Evolutionary conservation across 2,113 vertebrate genomes (phyloP).

Genomic region (Balaenoptera acutorostrata): DNA sequence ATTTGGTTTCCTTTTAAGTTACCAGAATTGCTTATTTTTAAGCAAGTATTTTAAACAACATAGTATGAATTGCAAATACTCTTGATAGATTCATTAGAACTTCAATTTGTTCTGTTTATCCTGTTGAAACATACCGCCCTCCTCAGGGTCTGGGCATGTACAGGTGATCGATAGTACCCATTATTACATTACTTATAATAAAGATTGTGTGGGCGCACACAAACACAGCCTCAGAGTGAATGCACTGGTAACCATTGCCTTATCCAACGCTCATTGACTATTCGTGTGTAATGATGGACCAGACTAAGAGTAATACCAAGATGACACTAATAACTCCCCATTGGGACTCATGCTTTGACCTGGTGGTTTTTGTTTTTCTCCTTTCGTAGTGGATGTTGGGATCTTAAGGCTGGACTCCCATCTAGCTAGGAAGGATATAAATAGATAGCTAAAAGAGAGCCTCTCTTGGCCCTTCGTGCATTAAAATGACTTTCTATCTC

Average conservation of each 20-base stretch:
- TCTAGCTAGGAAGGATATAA: constrained; percentile 32
- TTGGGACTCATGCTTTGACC: constrained; percentile 48
- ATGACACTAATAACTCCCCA: constrained; percentile 58
- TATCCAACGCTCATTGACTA: neutral
- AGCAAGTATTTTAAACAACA: neutral
- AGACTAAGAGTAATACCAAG: neutral
- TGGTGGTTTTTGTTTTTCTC: constrained; percentile 37
- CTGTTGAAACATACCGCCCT: neutral
- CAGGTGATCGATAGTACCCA: constrained; percentile 5
- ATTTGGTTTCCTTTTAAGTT: neutral
- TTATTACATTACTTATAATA: neutral
- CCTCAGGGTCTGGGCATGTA: neutral
- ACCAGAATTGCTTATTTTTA: neutral
- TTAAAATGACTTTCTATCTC: neutral
- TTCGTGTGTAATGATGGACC: neutral
- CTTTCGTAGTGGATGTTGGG: constrained; percentile 5
- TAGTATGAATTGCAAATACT: neutral
- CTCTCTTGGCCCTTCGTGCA: neutral
- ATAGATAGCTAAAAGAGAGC: constrained; percentile 32
- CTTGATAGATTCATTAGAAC: neutral
- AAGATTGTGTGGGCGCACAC: neutral
- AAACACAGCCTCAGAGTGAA: neutral
- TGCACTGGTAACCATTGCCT: neutral
- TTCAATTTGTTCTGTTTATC: neutral
- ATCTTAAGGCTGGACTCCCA: constrained; percentile 34